Base-by-base conservation (phyloP, 1,140 invertebrate species). In the Macrobrachium rosenbergii region DNA sequence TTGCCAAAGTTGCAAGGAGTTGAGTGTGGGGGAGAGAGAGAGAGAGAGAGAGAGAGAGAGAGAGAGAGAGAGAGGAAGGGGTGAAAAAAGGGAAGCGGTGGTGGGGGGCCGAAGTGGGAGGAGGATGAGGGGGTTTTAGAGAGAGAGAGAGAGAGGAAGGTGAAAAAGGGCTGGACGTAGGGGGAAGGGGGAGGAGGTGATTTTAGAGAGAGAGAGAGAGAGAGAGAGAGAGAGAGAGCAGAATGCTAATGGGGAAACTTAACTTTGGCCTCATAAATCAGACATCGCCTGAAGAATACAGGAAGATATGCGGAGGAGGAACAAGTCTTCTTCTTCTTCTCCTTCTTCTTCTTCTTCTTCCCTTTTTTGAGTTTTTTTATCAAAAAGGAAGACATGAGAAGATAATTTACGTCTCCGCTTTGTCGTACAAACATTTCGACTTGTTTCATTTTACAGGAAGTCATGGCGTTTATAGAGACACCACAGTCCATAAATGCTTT, bases 181-280 rank as follows among this genome's bases (percentile, higher is more conserved):
- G 58, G n/a, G 23, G 23, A 21, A 59, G 17, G 17, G 0, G 52
- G 59, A 7, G 14, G 77, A 16, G 59, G 59, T 21, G 17, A 6
- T 8, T 14, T 19, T 6, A 78, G 52, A 58, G 37, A 77, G 43
- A 77, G 37, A 77, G 37, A 77, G 75, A 77, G 37, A 43, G 37
- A 76, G 28, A 76, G 37, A 43, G 37, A 43, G 75, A 77, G 37
- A 19, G 78, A 80, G 45, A 63, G 59, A 80, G 58, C 0, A 8
- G 7, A 52, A 52, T 52, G 69, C 69, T 23, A 72, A 37, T 16
- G 37, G 37, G 23, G 23, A 72, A 72, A 2, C 14, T 43, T 37
- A 37, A 72, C 12, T 23, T 72, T 72, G 11, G 37, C 37, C 23
- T 7, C 37, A 28, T 43, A 17, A 28, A 43, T 14, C 37, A 72